phyloP scores from a whole-genome alignment of 2,888 invertebrate genomes.

The Tupiocoris notatus region DNA sequence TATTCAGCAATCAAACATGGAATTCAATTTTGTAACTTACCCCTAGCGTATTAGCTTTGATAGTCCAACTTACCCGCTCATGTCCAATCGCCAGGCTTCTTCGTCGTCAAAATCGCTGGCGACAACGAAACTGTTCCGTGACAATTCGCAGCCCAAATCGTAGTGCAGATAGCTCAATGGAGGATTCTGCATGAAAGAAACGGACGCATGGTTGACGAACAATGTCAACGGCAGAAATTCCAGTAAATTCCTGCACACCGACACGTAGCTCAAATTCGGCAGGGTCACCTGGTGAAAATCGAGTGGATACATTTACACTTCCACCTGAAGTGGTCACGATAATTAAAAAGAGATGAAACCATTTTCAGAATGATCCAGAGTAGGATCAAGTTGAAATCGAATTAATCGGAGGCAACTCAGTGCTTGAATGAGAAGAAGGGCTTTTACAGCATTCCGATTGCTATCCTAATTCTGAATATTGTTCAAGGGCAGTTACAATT shows the following conservation, averaged over 20 bases:
- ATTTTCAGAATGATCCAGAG: no score
- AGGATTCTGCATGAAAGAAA: constrained; percentile 37
- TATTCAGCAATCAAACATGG: no score
- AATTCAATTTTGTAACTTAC: no score
- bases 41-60: no score
- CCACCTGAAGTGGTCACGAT: no score
- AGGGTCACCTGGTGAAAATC: constrained; percentile 38
- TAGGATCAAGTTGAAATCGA: no score
- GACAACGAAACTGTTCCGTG: constrained; percentile 10
- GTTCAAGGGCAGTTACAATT: constrained; percentile 45
- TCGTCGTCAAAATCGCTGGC: constrained; percentile 10
- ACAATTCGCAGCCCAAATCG: constrained; percentile 46
- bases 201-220: constrained; percentile 38
- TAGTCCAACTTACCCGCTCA: constrained; percentile 13
- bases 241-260: constrained; percentile 36
- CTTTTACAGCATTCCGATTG: no score
- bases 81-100: constrained; percentile 21
- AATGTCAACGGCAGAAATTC: constrained; percentile 37
- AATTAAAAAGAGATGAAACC: no score
- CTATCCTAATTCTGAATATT: no score
- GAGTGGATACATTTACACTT: no score
- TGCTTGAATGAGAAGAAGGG: no score
- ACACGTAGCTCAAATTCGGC: constrained; percentile 37
- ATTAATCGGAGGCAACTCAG: no score
- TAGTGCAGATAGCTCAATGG: constrained; percentile 40